Percentiles rank a stretch among this genome's conserved stretches.
Evolutionary conservation across 2,113 vertebrate genomes (phyloP).

Genomic region (Junco hyemalis): DNA sequence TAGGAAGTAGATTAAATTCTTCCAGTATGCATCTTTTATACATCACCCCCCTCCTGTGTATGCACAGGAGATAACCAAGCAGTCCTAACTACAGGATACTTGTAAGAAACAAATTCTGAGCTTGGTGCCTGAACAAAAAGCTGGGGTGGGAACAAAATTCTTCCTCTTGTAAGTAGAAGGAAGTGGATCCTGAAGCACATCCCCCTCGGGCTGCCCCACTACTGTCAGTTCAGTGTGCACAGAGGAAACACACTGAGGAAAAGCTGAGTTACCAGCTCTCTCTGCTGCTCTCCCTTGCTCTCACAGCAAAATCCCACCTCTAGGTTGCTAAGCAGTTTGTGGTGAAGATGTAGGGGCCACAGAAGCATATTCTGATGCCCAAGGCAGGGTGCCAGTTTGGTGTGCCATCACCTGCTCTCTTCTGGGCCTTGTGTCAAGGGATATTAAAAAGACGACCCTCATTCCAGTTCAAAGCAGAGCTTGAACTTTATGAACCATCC

Average conservation of each 20-base stretch:
- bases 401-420: neutral
- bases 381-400: neutral
- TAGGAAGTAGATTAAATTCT: neutral
- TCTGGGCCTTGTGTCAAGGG: neutral
- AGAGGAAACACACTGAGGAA: accelerated
- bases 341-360: neutral
- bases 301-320: neutral
- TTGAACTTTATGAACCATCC: neutral
- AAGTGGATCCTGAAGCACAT: neutral
- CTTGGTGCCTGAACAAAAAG: neutral
- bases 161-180: neutral
- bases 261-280: neutral
- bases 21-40: neutral
- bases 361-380: neutral
- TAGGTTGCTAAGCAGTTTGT: neutral
- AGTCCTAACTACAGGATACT: neutral
- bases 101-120: neutral
- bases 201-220: too few relatives aligned
- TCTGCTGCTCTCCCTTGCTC: neutral
- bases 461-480: neutral
- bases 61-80: neutral
- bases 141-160: neutral
- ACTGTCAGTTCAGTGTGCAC: accelerated
- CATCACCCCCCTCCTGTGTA: neutral
- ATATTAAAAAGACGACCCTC: neutral